Conservation (phyloP, 2,797 vertebrate species). For the Molothrus aeneus region DNA sequence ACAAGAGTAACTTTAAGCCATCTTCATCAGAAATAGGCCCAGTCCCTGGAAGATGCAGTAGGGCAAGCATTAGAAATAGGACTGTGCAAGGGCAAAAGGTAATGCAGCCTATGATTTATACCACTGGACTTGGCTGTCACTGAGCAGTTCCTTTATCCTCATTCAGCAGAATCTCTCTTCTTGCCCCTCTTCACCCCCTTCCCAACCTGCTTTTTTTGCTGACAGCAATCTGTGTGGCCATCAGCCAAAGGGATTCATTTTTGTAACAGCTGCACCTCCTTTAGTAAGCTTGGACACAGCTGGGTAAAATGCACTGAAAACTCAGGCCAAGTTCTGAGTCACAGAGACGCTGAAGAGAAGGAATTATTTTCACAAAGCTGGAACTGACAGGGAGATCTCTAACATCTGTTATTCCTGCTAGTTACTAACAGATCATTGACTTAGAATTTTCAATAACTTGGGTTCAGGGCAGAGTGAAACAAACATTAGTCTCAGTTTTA, state of each 20-base stretch:
- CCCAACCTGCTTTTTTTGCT: background rate
- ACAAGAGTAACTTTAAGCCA: background rate
- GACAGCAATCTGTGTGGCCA: background rate
- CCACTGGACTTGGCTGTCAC: background rate
- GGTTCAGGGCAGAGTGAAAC: background rate
- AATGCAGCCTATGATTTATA: background rate
- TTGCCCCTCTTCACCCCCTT: background rate
- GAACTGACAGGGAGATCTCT: background rate
- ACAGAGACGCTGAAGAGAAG: rapidly evolving
- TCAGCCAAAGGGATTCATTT: background rate
- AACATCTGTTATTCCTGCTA: background rate
- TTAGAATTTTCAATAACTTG: background rate
- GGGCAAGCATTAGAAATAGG: background rate
- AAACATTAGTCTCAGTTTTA: background rate
- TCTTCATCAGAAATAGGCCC: background rate
- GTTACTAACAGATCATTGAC: background rate
- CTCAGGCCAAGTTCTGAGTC: background rate
- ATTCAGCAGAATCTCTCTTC: background rate
- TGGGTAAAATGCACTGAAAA: background rate
- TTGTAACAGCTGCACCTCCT: background rate
- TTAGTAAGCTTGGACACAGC: background rate
- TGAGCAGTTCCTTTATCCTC: background rate
- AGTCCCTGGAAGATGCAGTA: background rate
- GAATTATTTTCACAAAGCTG: background rate
- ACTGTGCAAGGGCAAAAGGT: background rate